Conservation (phyloP, 2,888 invertebrate genomes). For the Deilephila porcellus region DNA sequence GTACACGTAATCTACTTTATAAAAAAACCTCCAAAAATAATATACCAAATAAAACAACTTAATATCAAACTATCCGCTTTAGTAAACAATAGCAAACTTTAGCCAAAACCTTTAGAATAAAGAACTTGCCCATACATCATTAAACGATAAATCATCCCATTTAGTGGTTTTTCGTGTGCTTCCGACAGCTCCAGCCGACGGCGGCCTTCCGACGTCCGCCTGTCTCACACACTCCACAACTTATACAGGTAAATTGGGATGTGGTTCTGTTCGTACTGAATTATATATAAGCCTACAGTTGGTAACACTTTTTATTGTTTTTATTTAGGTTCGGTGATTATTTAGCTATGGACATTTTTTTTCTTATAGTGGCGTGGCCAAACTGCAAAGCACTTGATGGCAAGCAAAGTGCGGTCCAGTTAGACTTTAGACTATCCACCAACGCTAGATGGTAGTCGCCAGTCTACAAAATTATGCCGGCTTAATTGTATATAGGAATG, state of each 20-base stretch:
- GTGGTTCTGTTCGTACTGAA: not conserved
- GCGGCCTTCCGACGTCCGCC: constrained; percentile 12
- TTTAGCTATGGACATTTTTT: too few relatives aligned
- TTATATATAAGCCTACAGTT: not conserved
- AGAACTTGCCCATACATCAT: constrained; percentile 20
- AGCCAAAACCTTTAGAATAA: constrained; percentile 20
- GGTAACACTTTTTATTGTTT: not conserved
- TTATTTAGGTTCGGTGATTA: too few relatives aligned
- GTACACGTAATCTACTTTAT: too few relatives aligned
- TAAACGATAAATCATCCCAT: constrained; percentile 30
- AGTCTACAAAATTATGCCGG: too few relatives aligned
- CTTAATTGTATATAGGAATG: too few relatives aligned
- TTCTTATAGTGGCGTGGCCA: too few relatives aligned
- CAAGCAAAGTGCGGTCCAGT: too few relatives aligned
- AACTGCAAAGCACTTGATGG: too few relatives aligned
- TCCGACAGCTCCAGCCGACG: constrained; percentile 29
- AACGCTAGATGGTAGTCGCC: too few relatives aligned
- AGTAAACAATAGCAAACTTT: not conserved
- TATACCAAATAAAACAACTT: too few relatives aligned
- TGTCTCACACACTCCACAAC: constrained; percentile 17
- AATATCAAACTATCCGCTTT: not conserved
- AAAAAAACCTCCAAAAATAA: too few relatives aligned
- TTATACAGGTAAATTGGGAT: constrained; percentile 16
- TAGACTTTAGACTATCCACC: too few relatives aligned
- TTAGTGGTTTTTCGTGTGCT: constrained; percentile 30